These are phyloP conservation scores for Glaucopsyche alexis DNA, from an alignment of 2,888 invertebrate genomes.

Conservation along the genomic window DNA sequence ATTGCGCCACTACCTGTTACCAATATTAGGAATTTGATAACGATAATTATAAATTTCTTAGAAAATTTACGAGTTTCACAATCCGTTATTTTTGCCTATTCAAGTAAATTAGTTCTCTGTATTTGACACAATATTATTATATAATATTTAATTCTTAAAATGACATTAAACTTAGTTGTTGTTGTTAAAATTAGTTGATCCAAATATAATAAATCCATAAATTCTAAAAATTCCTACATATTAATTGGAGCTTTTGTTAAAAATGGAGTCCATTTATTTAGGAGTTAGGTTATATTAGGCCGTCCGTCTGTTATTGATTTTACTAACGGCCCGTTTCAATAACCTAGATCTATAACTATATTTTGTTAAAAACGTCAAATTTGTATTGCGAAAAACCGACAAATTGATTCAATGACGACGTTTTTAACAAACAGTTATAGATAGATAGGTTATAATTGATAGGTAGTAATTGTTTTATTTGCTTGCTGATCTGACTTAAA, in stretches of 20 bases:
- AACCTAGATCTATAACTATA: too few relatives aligned
- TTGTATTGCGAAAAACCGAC: too few relatives aligned
- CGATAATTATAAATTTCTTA: constrained; percentile 7
- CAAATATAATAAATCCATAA: neutral
- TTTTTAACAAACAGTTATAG: too few relatives aligned
- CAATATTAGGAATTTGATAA: constrained; percentile 15
- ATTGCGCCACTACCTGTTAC: neutral
- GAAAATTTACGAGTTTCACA: constrained; percentile 6
- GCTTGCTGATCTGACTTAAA: neutral
- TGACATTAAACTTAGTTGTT: too few relatives aligned
- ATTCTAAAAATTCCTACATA: too few relatives aligned
- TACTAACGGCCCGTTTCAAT: too few relatives aligned
- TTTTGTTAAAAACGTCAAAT: too few relatives aligned
- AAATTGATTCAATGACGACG: too few relatives aligned
- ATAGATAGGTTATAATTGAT: too few relatives aligned
- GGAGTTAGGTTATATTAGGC: neutral
- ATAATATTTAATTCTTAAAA: neutral
- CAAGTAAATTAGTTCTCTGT: neutral
- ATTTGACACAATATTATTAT: neutral
- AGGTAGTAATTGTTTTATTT: too few relatives aligned
- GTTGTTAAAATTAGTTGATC: neutral
- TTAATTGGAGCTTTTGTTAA: neutral
- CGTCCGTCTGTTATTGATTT: too few relatives aligned
- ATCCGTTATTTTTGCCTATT: neutral
- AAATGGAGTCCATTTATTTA: neutral